Conservation (phyloP, 2,888 invertebrate genomes). For the Globia sparganii region DNA sequence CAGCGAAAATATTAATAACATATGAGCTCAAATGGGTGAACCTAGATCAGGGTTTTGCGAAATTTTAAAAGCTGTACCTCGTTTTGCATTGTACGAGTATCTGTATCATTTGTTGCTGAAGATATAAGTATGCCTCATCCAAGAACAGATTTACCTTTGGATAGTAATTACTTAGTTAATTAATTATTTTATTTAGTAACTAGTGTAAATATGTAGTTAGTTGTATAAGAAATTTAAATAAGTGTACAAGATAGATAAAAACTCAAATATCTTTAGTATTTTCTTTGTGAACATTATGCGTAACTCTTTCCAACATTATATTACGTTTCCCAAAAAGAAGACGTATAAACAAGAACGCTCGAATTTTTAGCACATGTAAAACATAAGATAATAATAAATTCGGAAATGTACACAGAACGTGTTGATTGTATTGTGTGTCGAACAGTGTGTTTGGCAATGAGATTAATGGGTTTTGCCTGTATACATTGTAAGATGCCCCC, state of each 20-base stretch:
- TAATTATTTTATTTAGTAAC: background rate
- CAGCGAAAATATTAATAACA: slow-evolving; percentile 44
- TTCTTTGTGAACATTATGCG: background rate
- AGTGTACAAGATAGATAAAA: background rate
- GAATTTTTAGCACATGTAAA: slow-evolving; percentile 36
- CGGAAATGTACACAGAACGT: slow-evolving; percentile 67
- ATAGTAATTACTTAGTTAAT: background rate
- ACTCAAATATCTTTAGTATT: background rate
- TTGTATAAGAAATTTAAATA: background rate
- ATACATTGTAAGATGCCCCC: slow-evolving; percentile 73
- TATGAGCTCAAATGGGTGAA: background rate
- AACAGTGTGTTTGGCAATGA: slow-evolving; percentile 77
- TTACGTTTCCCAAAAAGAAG: slow-evolving; percentile 22
- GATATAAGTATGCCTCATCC: background rate
- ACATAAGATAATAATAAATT: slow-evolving; percentile 72
- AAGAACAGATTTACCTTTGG: background rate
- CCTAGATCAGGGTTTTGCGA: background rate
- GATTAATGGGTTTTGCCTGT: slow-evolving; percentile 80
- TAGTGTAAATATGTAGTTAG: background rate
- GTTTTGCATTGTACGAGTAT: background rate
- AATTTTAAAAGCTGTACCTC: background rate
- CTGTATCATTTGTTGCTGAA: background rate
- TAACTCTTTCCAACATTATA: slow-evolving; percentile 9
- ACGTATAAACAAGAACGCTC: slow-evolving; percentile 22
- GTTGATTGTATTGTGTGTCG: slow-evolving; percentile 69